phyloP scores from a whole-genome alignment of 2,113 vertebrate species.

The Eubucco bourcierii region DNA sequence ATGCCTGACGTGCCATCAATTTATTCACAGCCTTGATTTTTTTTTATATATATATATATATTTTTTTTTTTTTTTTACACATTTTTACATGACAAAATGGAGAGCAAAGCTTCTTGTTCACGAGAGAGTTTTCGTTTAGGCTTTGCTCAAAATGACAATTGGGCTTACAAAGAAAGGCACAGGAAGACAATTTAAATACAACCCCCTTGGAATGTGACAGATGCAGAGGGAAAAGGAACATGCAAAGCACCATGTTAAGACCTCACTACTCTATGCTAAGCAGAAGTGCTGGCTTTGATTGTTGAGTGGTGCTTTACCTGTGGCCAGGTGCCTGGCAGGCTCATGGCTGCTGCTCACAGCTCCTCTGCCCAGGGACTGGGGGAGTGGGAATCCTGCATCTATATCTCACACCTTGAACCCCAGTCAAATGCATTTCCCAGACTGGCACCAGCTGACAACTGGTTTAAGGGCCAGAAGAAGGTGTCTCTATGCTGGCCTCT shows the following conservation, averaged over 20 bases:
- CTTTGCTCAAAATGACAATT: neutral
- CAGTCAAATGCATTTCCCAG: neutral
- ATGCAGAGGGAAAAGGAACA: neutral
- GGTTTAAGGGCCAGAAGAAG: neutral
- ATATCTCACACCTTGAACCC: neutral
- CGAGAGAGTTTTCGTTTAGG: neutral
- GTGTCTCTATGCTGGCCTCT: neutral
- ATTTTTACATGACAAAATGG: conserved; percentile 15
- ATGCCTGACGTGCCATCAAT: conserved; percentile 30
- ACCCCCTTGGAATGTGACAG: neutral
- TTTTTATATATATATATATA: neutral
- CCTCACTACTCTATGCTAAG: fast-evolving
- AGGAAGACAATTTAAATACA: neutral
- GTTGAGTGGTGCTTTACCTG: neutral
- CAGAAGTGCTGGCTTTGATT: fast-evolving
- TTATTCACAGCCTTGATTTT: neutral
- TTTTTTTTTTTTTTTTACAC: neutral
- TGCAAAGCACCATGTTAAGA: neutral
- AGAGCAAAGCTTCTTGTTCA: neutral
- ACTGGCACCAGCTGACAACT: fast-evolving
- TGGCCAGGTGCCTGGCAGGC: neutral
- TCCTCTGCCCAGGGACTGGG: fast-evolving
- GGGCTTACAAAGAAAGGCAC: neutral
- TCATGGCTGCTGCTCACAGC: neutral
- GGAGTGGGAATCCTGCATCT: neutral